Percentiles rank a stretch among this genome's conserved stretches.
These are phyloP conservation scores for Brachystomella parvula DNA, from an alignment of 1,140 invertebrate genomes.

Conservation along the genomic window DNA sequence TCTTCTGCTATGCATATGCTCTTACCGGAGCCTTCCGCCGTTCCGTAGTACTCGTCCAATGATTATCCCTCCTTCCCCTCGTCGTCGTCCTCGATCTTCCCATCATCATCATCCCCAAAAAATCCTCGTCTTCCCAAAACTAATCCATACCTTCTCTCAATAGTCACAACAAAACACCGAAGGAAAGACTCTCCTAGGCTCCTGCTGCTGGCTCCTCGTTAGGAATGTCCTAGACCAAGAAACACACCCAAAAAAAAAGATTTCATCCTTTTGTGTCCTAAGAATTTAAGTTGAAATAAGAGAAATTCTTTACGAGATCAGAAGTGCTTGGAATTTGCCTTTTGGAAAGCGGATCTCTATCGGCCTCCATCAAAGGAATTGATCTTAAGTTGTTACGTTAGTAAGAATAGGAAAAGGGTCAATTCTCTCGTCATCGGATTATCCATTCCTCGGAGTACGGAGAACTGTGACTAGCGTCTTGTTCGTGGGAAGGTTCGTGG, in stretches of 20 bases:
- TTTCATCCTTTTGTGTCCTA: not conserved
- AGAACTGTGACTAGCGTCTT: too few relatives aligned
- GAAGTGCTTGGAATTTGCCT: too few relatives aligned
- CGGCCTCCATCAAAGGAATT: too few relatives aligned
- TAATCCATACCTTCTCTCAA: constrained; percentile 12
- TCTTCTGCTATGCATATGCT: constrained; percentile 12
- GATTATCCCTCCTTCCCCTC: not conserved
- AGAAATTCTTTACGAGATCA: constrained; percentile 6
- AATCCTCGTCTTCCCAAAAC: constrained; percentile 2
- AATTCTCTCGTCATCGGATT: too few relatives aligned
- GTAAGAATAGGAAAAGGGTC: too few relatives aligned
- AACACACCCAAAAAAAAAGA: constrained; percentile 6
- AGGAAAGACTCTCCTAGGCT: constrained; percentile 2
- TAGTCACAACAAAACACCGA: constrained; percentile 11
- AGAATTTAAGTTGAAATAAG: not conserved
- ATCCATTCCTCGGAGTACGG: too few relatives aligned
- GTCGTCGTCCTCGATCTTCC: not conserved
- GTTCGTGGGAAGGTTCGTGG: too few relatives aligned
- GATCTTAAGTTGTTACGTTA: too few relatives aligned
- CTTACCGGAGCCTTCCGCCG: not conserved
- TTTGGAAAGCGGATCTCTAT: not conserved
- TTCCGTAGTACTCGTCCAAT: not conserved
- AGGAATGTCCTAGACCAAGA: too few relatives aligned
- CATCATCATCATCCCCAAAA: not conserved
- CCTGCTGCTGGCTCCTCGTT: too few relatives aligned